Evolutionary conservation across 1,140 invertebrate species (phyloP).

Genomic region (Drosophila subpulchrella): DNA sequence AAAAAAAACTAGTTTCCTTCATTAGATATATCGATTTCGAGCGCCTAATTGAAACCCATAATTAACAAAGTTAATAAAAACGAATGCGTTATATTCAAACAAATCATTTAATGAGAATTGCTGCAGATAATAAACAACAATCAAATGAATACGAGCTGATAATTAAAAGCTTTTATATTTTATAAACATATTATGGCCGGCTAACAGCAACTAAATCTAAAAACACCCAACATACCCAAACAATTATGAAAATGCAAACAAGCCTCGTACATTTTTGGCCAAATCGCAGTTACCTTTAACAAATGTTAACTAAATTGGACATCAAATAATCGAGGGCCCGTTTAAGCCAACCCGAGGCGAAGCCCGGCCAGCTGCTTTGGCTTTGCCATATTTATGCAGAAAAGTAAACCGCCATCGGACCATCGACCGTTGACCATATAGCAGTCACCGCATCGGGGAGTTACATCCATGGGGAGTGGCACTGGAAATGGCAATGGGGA

Average conservation of each 20-base stretch:
- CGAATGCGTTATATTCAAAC: not conserved
- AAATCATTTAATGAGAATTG: conserved; percentile 3
- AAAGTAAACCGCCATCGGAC: conserved; percentile 35
- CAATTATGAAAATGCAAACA: conserved; percentile 19
- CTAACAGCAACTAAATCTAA: not conserved
- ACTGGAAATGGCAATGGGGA: not conserved
- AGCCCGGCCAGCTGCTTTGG: conserved; percentile 29
- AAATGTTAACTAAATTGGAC: conserved; percentile 29
- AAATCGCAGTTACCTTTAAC: conserved; percentile 28
- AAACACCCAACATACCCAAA: not conserved
- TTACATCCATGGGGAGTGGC: conserved; percentile 9
- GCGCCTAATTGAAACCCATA: conserved; percentile 1
- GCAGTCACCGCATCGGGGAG: conserved; percentile 31
- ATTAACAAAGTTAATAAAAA: not conserved
- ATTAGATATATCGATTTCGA: conserved; percentile 2
- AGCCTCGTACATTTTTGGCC: not conserved
- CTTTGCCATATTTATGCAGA: conserved; percentile 45
- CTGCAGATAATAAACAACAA: conserved; percentile 1
- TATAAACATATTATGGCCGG: conserved; percentile 1
- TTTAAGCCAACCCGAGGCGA: not conserved
- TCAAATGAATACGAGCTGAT: conserved; percentile 1
- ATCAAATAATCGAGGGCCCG: conserved; percentile 27
- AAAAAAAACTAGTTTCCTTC: too few species aligned
- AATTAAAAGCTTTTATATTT: conserved; percentile 1
- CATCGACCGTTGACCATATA: conserved; percentile 14